Base-by-base conservation (phyloP, 2,797 vertebrate genomes). In the Oceanodroma leucorhoa region DNA sequence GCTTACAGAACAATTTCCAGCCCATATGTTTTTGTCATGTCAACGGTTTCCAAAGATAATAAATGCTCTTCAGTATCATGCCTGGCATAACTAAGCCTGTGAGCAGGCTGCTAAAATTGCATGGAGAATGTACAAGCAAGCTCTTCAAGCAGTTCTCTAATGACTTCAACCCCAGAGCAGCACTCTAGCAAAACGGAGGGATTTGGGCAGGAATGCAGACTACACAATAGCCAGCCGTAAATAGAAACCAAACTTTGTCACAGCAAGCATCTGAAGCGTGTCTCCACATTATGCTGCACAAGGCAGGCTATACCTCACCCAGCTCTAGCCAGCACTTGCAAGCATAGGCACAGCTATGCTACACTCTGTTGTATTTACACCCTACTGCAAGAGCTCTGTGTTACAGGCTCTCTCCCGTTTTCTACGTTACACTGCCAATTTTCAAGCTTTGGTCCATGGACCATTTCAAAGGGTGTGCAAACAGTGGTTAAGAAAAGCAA, bases 1-100 rank as follows among this genome's bases (percentile, higher is more conserved):
- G 83, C 97, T 97, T 98, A 97, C 97, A 98, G 98, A 98, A 98
- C 66, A 97, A 98, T 98, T 98, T 98, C 97, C 71, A 96, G 97
- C 97, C 97, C 95, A 96, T 94, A 89, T 97, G 97, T 97, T 98
- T 98, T 98, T 98, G 98, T 98, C 98, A 98, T 98, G 98, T 98
- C 98, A 97, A 98, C 98, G 64, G 98, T 98, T 98, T 99, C 98
- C 98, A 98, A 98, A 99, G 98, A 98, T 98, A 98, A 98, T 98
- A 98, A 92, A 92, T 79, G 83, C 70, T 93, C 91, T 94, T 96
- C 97, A 97, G 95, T 96, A 97, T 92, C 96, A 87, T 97, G 96
- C 93, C 87, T 94, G 92, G 95, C 94, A 97, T 98, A 97, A 95
- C 98, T 97, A 96, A 97, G 97, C 97, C 93, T 96, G 91, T 85